Percentiles rank a stretch among this genome's conserved stretches.
phyloP scores from a whole-genome alignment of 2,888 invertebrate genomes.

The Liposcelis brunnea region DNA sequence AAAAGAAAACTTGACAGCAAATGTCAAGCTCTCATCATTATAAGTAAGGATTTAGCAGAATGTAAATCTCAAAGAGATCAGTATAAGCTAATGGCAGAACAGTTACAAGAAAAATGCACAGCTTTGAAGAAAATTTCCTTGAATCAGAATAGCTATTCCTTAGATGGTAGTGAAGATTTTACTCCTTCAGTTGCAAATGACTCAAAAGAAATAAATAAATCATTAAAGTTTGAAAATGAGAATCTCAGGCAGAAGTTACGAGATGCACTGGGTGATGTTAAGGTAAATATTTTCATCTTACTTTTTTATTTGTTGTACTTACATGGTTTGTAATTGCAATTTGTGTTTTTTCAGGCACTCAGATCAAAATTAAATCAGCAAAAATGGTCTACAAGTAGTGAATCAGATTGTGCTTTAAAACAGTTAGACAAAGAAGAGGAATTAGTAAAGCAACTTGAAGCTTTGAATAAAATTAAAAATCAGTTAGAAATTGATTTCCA shows the following conservation, averaged over 20 bases:
- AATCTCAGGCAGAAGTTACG: slow-evolving; percentile 50
- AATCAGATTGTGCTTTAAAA: slow-evolving; percentile 13
- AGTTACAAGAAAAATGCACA: slow-evolving; percentile 40
- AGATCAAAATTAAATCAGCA: slow-evolving; percentile 22
- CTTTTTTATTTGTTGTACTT: not conserved
- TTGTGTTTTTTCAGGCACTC: slow-evolving; percentile 26
- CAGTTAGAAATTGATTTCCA: slow-evolving; percentile 61
- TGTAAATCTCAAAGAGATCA: slow-evolving; percentile 64
- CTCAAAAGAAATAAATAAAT: slow-evolving; percentile 34
- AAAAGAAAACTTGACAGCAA: slow-evolving; percentile 64
- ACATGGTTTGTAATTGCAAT: slow-evolving; percentile 3
- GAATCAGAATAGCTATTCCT: slow-evolving; percentile 24
- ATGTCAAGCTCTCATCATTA: slow-evolving; percentile 60
- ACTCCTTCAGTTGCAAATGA: slow-evolving; percentile 22
- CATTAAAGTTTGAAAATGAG: slow-evolving; percentile 42
- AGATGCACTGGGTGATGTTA: slow-evolving; percentile 52
- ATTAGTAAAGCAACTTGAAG: slow-evolving; percentile 48
- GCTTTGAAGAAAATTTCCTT: slow-evolving; percentile 28
- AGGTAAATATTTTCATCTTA: slow-evolving; percentile 24
- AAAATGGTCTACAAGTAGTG: slow-evolving; percentile 3
- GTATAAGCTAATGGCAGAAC: slow-evolving; percentile 63
- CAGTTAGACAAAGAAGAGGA: slow-evolving; percentile 45
- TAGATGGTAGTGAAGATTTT: slow-evolving; percentile 14
- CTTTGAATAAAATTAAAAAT: slow-evolving; percentile 40
- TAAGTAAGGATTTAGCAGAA: slow-evolving; percentile 59